Evolutionary conservation across 2,888 invertebrate species (phyloP), one percentile per base, ranked within the genome.

Genomic region (Mactromeris polynyma): DNA sequence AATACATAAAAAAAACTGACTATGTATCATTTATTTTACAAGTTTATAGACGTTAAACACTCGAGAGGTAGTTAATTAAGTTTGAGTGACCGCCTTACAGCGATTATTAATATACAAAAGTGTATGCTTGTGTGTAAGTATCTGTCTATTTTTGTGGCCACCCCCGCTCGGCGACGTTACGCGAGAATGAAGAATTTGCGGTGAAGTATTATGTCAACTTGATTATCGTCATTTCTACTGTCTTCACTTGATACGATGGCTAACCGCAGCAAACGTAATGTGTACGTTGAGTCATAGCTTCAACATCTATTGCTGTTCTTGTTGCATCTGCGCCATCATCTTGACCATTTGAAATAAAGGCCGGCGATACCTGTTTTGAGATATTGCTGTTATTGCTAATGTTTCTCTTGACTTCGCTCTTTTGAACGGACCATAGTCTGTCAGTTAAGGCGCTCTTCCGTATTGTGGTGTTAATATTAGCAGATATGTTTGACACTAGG

Each of bases 71-170:
- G 19, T 73, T 73, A 73, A 73, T 73, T 36, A 26, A 73, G 33
- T 33, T 73, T 73, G 9, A 36, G 33, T 36, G 73, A 73, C 73
- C 73, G 73, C 73, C 73, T 73, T 73, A 73, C 36, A 36, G 73
- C 73, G 33, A 73, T 73, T 73, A 73, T 73, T 73, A 73, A 69
- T 33, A 36, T 73, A 73, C 73, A 9, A 73, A 17, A 36, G 17
- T 73, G 17, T 64, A 73, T 17, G 3, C 14, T 73, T 33, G 19
- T 33, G 21, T 19, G 69, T 33, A 73, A 73, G 36, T 19, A 17
- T 73, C 14, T 1, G 73, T 17, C 36, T 73, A 73, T 36, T 36
- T 36, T 73, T 73, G 73, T 73, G 73, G 36, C 73, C 73, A 73
- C 73, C 73, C 73, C 73, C 73, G 73, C 73, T 2, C 26, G 31